Evolutionary conservation across 2,113 vertebrate genomes (phyloP), one percentile per base, ranked within the genome.

Genomic region (Himantopus leucocephalus): DNA sequence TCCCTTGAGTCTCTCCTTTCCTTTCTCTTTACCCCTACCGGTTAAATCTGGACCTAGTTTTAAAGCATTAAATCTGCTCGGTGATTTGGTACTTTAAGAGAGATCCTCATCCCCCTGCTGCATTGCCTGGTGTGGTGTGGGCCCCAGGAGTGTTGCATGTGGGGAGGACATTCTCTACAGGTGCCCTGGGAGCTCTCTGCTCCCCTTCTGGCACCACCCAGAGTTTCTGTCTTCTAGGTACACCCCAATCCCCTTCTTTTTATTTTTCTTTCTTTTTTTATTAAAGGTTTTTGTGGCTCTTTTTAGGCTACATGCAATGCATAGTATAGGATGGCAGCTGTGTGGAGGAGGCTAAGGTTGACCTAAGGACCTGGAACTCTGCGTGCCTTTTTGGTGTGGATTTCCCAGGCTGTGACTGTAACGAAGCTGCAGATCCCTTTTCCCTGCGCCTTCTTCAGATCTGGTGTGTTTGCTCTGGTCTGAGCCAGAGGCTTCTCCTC

Each of bases 121-220:
- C 29, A 2, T 48, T 0, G 0, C 14, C 1, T 2, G 30, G 27
- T 34, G 39, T 1, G 2, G 7, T 12, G 26, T 27, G 60, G 34
- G 47, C 14, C 24, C 39, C 4, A 8, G 14, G 29, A 64, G 5
- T 0, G 3, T 37, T 37, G 73, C 27, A 3, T 0, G 0, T 18
- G 29, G 45, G 34, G 30, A 56, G 45, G 56, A 41, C 4, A 1
- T 78, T 78, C 32, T 27, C 24, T 27, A 30, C 23, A 59, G 39
- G 52, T 27, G 26, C 29, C 7, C 2, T 73, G 60, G 85, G 70
- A 48, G 45, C 23, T 72, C 52, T 21, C 10, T 68, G 71, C 71
- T 90, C 24, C 19, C 12, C 35, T 81, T 89, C 53, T 52, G 53
- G 53, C 75, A 76, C 19, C 59, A 27, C 14, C 12, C 34, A n/a